These are phyloP conservation scores for Leucopsar rothschildi DNA, from an alignment of 2,113 vertebrate genomes.

Conservation along the genomic window DNA sequence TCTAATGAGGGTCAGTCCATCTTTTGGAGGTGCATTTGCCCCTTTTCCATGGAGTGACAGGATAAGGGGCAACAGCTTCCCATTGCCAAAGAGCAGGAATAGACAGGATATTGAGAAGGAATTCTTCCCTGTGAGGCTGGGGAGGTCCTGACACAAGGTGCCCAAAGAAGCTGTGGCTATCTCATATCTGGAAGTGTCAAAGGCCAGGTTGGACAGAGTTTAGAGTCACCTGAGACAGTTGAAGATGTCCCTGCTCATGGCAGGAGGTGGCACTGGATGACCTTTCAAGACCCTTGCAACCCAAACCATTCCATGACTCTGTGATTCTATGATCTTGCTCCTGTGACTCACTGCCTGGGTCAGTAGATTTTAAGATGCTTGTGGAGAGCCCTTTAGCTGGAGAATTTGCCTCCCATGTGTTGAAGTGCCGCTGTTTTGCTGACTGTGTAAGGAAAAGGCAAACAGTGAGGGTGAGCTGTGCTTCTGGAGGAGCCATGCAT, in stretches of 20 bases:
- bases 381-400: not conserved
- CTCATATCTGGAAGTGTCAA: not conserved
- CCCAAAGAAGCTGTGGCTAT: not conserved
- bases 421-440: accelerated
- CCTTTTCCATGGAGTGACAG: not conserved
- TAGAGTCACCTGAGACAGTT: accelerated
- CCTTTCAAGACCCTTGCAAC: not conserved
- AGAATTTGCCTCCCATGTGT: not conserved
- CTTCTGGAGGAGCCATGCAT: not conserved
- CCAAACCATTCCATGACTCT: not conserved
- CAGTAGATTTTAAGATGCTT: not conserved
- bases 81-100: accelerated
- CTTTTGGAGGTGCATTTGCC: not conserved
- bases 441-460: not conserved
- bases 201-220: accelerated
- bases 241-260: not conserved
- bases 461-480: not conserved
- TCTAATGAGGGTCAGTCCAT: not conserved
- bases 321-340: not conserved
- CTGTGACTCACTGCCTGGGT: not conserved
- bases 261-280: not conserved
- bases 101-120: not conserved
- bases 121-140: accelerated
- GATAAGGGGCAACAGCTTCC: not conserved
- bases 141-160: accelerated